Evolutionary conservation across 2,113 vertebrate species (phyloP).

Genomic region (Lophius piscatorius): DNA sequence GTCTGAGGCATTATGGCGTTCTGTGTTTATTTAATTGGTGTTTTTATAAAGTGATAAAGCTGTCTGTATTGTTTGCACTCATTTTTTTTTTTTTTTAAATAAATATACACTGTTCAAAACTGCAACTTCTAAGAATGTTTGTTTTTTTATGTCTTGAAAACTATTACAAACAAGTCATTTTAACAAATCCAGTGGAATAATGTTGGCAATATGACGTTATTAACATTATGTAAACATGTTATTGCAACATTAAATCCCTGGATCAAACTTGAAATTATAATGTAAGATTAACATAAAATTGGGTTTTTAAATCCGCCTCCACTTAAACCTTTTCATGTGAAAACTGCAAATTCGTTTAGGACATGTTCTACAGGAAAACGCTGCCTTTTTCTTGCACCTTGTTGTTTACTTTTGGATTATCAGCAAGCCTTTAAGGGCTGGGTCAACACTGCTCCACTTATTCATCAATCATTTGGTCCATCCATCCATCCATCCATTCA

Average conservation of each 20-base stretch:
- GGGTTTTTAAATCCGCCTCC: neutral
- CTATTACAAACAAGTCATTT: no score
- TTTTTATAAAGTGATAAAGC: slow-evolving; percentile 21
- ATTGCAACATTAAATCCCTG: no score
- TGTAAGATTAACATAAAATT: no score
- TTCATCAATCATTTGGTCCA: slow-evolving; percentile 63
- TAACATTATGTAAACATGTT: no score
- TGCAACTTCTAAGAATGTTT: no score
- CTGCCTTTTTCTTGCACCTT: slow-evolving; percentile 8
- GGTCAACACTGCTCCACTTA: slow-evolving; percentile 45
- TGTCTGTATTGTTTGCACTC: slow-evolving; percentile 6
- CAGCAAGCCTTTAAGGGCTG: slow-evolving; percentile 17
- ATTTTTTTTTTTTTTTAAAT: no score
- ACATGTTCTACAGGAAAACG: neutral
- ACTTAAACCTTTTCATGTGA: neutral
- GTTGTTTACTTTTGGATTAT: slow-evolving; percentile 43
- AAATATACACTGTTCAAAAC: no score
- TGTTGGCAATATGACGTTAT: no score
- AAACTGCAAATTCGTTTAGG: neutral
- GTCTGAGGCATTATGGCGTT: slow-evolving; percentile 70
- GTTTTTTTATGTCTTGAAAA: no score
- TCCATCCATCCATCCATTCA: slow-evolving; percentile 33
- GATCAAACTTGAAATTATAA: no score
- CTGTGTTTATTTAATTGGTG: slow-evolving; percentile 61
- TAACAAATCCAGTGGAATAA: no score